Evolutionary conservation across 2,113 vertebrate genomes (phyloP), one percentile per base, ranked within the genome.

Genomic region (Ondatra zibethicus): DNA sequence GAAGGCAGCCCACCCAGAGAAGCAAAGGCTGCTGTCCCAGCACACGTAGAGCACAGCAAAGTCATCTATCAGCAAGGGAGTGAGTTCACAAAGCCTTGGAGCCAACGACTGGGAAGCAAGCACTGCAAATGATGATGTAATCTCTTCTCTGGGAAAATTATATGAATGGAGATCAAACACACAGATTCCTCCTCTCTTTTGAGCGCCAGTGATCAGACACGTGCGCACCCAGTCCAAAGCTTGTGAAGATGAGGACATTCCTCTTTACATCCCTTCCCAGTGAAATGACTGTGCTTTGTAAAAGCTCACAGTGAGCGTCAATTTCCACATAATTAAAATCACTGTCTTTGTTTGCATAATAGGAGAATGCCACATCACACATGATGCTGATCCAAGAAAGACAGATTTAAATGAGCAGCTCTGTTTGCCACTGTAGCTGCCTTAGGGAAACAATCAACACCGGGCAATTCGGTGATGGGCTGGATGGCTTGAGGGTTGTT

Each of bases 241-340:
- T 72, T 70, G 39, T 90, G 85, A 96, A 96, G 19, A 90, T 84
- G 73, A 96, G 65, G 58, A 96, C 81, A 45, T 87, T 87, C 61
- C 27, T 92, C 89, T 80, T 91, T 58, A 76, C 36, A 78, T 92
- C 72, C 33, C 92, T 63, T 91, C 94, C 88, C 91, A 95, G 14
- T 82, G 21, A 58, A 94, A 94, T 89, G 94, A 97, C 93, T 92
- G 73, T 72, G 93, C 77, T 87, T 93, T 85, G 95, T 93, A 95
- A 91, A 96, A 50, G 31, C 82, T 89, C 68, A 82, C 50, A 75
- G 82, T 93, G 96, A 97, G 95, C 73, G 96, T 80, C 80, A 95
- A 88, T 94, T 93, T 95, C 80, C 88, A 78, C 13, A 10, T 95
- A 63, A 95, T 93, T 96, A 97, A 93, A 96, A 96, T 80, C 82